These are phyloP conservation scores for Dusona sp. DNA, from an alignment of 2,888 invertebrate species.

Conservation along the genomic window DNA sequence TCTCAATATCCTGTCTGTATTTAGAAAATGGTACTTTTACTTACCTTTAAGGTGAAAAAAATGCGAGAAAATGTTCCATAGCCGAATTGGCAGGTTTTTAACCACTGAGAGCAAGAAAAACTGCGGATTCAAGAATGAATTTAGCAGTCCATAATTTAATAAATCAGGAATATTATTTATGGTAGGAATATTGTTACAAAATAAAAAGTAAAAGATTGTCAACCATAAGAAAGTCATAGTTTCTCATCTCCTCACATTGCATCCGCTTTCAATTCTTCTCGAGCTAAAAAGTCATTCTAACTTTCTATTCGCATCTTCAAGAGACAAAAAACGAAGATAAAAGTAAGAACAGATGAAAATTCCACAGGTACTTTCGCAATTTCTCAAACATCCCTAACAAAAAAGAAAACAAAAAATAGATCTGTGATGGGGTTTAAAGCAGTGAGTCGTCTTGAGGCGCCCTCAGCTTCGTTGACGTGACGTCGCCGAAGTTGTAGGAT, in stretches of 20 bases:
- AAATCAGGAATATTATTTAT: background rate
- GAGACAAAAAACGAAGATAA: background rate
- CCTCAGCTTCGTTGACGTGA: constrained; percentile 75
- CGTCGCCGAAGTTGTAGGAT: constrained; percentile 71
- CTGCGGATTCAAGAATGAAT: background rate
- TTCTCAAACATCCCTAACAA: background rate
- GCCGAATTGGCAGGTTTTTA: background rate
- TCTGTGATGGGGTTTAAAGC: constrained; percentile 11
- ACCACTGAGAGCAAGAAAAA: no score
- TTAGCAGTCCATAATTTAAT: background rate
- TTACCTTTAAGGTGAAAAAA: background rate
- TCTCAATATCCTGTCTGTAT: background rate
- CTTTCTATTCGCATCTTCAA: constrained; percentile 15
- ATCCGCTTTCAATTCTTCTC: background rate
- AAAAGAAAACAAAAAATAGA: background rate
- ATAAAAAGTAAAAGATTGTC: background rate
- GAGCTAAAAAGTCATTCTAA: background rate
- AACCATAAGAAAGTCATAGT: background rate
- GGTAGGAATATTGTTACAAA: background rate
- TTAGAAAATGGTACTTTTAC: background rate
- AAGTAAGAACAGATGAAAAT: constrained; percentile 34
- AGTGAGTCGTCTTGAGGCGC: constrained; percentile 77
- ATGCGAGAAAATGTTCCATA: background rate
- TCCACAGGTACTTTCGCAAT: constrained; percentile 41
- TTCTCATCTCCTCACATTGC: background rate